phyloP scores from a whole-genome alignment of 92 coral and sea anemone genomes.

The Porites divaricata region DNA sequence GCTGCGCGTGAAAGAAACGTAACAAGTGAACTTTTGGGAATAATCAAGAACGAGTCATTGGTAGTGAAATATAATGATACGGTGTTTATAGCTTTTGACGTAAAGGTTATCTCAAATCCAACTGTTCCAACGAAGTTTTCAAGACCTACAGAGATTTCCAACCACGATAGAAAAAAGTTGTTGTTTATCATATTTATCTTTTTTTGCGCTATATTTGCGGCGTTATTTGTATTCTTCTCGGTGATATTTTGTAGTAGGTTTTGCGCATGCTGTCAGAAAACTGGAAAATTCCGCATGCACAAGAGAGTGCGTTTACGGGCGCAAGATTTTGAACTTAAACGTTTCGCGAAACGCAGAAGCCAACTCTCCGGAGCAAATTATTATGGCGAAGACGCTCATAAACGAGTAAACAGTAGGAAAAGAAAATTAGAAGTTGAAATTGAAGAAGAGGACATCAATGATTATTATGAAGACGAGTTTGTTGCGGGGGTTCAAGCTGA shows the following conservation, averaged over 20 bases:
- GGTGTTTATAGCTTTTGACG: slow-evolving; percentile 51
- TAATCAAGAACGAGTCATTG: slow-evolving; percentile 46
- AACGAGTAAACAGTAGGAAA: background rate
- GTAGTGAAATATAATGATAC: slow-evolving; percentile 53
- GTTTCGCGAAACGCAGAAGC: slow-evolving; percentile 9
- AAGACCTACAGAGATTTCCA: slow-evolving; percentile 13
- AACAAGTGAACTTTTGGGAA: slow-evolving; percentile 38
- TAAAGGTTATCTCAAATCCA: slow-evolving; percentile 40
- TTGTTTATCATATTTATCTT: slow-evolving; percentile 56
- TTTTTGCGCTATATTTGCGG: slow-evolving; percentile 59
- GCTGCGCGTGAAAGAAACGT: slow-evolving; percentile 36
- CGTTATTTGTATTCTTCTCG: slow-evolving; percentile 55
- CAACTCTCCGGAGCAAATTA: slow-evolving; percentile 41
- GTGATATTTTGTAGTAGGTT: slow-evolving; percentile 52
- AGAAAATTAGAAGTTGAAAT: background rate
- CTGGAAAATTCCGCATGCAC: slow-evolving; percentile 8
- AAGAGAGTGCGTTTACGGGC: slow-evolving; percentile 20
- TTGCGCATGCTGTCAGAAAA: slow-evolving; percentile 44
- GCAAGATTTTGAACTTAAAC: slow-evolving; percentile 18
- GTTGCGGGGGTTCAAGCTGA: slow-evolving; percentile 6
- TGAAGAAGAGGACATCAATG: slow-evolving; percentile 50
- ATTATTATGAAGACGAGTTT: slow-evolving; percentile 35
- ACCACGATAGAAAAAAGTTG: slow-evolving; percentile 26
- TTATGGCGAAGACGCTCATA: slow-evolving; percentile 52
- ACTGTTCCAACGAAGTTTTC: background rate